Conservation (phyloP, 64 coral and sea anemone genomes). For the Exaiptasia diaphana region DNA sequence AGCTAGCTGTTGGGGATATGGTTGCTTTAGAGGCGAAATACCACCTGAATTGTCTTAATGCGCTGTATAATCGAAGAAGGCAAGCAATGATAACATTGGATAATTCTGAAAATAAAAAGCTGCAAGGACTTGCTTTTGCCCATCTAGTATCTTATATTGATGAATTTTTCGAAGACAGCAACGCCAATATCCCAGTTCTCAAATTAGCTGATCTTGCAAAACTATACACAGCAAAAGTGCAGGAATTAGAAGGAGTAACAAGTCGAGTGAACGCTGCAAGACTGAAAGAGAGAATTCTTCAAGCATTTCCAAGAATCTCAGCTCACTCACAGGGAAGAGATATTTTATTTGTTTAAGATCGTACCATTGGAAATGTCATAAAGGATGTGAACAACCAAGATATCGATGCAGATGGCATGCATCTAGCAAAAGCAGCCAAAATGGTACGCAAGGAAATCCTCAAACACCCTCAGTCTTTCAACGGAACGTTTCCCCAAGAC, state of each 20-base stretch:
- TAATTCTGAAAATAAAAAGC: background rate
- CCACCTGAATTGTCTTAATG: slow-evolving; percentile 32
- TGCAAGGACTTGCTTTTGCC: slow-evolving; percentile 3
- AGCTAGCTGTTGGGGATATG: slow-evolving; percentile 50
- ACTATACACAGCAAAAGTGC: background rate
- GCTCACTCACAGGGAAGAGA: slow-evolving; percentile 1
- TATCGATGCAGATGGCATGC: background rate
- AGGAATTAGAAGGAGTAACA: background rate
- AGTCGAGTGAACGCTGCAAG: slow-evolving; percentile 37
- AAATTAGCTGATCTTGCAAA: slow-evolving; percentile 14
- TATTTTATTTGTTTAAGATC: background rate
- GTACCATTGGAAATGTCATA: background rate
- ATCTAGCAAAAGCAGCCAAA: slow-evolving; percentile 15
- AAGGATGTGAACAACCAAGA: background rate
- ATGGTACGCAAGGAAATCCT: slow-evolving; percentile 24
- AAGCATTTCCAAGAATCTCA: slow-evolving; percentile 16
- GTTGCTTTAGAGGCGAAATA: slow-evolving; percentile 41
- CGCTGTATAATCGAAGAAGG: slow-evolving; percentile 36
- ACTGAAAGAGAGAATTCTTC: slow-evolving; percentile 24
- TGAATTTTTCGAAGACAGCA: slow-evolving; percentile 3
- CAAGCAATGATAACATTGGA: background rate
- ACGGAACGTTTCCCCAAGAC: slow-evolving; percentile 18
- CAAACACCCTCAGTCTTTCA: slow-evolving; percentile 34
- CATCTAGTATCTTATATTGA: slow-evolving; percentile 7
- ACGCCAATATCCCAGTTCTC: background rate